Evolutionary conservation across 1,140 invertebrate genomes (phyloP).

Genomic region (Bradynema listronoti): DNA sequence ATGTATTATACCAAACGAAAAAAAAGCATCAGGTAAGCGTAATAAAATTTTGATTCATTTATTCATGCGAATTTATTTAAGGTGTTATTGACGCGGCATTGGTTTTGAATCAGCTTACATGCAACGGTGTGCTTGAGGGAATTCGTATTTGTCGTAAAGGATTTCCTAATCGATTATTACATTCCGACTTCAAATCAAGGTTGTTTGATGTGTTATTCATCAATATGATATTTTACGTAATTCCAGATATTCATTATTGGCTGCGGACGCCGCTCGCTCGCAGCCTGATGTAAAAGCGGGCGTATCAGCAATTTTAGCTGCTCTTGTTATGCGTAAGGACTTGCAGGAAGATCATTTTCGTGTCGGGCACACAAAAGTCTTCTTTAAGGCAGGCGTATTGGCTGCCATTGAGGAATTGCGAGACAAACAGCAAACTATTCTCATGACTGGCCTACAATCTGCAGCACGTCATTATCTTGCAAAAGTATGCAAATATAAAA

Average conservation of each 20-base stretch:
- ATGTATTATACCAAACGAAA: slow-evolving; percentile 99
- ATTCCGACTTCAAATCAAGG: slow-evolving; percentile 32
- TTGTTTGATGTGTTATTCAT: too few relatives aligned
- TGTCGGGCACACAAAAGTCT: slow-evolving; percentile 95
- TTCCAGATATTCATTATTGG: slow-evolving; percentile 48
- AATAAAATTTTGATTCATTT: too few relatives aligned
- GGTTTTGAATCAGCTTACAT: slow-evolving; percentile 86
- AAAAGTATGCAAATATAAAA: slow-evolving; percentile 4
- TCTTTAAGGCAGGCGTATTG: slow-evolving; percentile 71
- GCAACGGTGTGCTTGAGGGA: slow-evolving; percentile 99
- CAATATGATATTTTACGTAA: too few relatives aligned
- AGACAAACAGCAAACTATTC: slow-evolving; percentile 93
- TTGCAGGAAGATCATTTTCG: slow-evolving; percentile 76
- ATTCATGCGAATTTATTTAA: too few relatives aligned
- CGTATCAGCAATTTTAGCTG: slow-evolving; percentile 59
- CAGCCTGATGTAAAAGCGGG: slow-evolving; percentile 41
- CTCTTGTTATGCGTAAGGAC: slow-evolving; percentile 68
- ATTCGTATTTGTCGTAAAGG: slow-evolving; percentile 99
- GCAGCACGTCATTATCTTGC: slow-evolving; percentile 8
- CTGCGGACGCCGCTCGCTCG: slow-evolving; percentile 49
- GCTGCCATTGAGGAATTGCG: slow-evolving; percentile 99
- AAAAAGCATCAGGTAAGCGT: slow-evolving; percentile 66
- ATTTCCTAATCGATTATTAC: slow-evolving; percentile 26
- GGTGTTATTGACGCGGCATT: slow-evolving; percentile 58
- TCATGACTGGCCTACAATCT: slow-evolving; percentile 89